Evolutionary conservation across 2,888 invertebrate genomes (phyloP).

Genomic region (Carcina quercana): DNA sequence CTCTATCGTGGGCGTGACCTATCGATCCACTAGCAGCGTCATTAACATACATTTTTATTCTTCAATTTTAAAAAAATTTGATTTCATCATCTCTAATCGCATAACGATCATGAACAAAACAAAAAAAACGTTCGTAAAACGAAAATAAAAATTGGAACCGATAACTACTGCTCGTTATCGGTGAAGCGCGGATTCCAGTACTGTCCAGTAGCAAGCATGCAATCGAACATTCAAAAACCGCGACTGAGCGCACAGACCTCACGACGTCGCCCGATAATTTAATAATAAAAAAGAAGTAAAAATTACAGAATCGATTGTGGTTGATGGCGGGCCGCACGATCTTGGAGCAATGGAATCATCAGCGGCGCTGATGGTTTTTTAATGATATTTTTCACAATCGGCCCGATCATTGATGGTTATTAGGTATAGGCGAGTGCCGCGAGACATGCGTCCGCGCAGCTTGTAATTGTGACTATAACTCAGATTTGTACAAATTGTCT

Average conservation of each 20-base stretch:
- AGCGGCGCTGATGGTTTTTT: constrained; percentile 73
- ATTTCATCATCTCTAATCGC: no score
- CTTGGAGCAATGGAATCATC: constrained; percentile 65
- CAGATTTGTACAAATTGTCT: no score
- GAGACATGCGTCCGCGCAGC: constrained; percentile 40
- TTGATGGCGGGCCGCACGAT: constrained; percentile 58
- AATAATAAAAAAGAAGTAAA: constrained; percentile 53
- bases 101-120: no score
- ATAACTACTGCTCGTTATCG: no score
- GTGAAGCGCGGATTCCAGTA: no score
- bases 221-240: constrained; percentile 24
- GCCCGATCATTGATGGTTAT: constrained; percentile 70
- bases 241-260: constrained; percentile 31
- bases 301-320: constrained; percentile 67
- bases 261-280: constrained; percentile 51
- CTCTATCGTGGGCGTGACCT: constrained; percentile 60
- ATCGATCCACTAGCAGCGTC: constrained; percentile 57
- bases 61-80: not conserved
- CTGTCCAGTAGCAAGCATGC: constrained; percentile 26
- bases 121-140: no score
- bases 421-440: constrained; percentile 64
- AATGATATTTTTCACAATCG: constrained; percentile 76
- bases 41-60: constrained; percentile 19
- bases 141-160: no score
- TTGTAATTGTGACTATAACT: no score